Conservation (phyloP, 2,888 invertebrate species). For the Mythimna vitellina region DNA sequence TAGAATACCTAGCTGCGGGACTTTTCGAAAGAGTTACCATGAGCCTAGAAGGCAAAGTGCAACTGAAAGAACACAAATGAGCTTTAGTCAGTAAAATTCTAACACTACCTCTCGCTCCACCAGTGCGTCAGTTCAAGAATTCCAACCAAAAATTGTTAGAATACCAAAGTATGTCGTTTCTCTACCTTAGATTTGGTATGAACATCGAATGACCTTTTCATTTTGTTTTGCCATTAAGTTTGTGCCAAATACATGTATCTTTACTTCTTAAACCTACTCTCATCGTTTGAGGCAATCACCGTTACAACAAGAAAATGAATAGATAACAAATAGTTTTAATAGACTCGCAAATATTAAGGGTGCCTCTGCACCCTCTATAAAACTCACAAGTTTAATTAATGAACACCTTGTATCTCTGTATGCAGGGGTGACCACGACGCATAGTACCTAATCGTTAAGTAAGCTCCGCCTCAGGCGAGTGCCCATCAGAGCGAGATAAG, state of each 20-base stretch:
- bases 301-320: neutral
- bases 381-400: constrained; percentile 9
- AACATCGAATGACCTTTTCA: neutral
- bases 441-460: constrained; percentile 31
- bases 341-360: neutral
- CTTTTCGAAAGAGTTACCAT: too few relatives aligned
- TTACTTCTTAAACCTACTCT: neutral
- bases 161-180: neutral
- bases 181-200: neutral
- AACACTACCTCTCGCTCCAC: too few relatives aligned
- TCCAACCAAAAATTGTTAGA: neutral
- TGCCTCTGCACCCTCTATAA: neutral
- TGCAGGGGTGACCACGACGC: constrained; percentile 25
- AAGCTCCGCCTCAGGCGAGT: constrained; percentile 45
- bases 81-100: too few relatives aligned
- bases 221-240: too few relatives aligned
- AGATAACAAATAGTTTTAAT: constrained; percentile 9
- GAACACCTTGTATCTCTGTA: constrained; percentile 27
- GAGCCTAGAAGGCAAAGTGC: too few relatives aligned
- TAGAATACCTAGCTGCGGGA: too few relatives aligned
- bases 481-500: constrained; percentile 32
- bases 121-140: too few relatives aligned
- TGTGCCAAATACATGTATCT: too few relatives aligned
- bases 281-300: neutral
- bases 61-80: too few relatives aligned